phyloP scores from a whole-genome alignment of 2,888 invertebrate genomes.

The Thelaira solivaga region DNA sequence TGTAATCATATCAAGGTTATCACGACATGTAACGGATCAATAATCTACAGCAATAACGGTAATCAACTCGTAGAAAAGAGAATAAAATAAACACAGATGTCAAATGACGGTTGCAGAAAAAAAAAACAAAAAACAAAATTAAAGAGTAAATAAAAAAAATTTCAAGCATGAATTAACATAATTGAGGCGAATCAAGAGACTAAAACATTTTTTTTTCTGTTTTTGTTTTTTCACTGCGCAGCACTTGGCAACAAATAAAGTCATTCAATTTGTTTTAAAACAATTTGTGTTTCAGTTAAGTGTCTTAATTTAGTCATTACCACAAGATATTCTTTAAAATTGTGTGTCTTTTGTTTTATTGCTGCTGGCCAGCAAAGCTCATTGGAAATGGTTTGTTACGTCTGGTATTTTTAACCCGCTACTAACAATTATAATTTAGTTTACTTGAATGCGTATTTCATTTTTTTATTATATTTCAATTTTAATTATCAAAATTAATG shows the following conservation, averaged over 20 bases:
- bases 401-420: no score
- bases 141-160: neutral
- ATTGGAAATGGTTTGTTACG: no score
- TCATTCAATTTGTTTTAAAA: no score
- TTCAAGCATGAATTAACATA: slow-evolving; percentile 53
- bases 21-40: slow-evolving; percentile 72
- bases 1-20: slow-evolving; percentile 72
- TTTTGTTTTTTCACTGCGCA: neutral
- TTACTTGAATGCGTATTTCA: slow-evolving; percentile 11
- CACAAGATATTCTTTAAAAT: neutral
- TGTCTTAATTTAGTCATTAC: neutral
- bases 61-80: slow-evolving; percentile 15
- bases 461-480: neutral
- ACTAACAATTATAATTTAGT: slow-evolving; percentile 20
- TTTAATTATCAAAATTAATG: neutral
- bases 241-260: neutral
- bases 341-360: no score
- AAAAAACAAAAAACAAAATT: neutral
- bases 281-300: neutral
- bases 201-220: neutral
- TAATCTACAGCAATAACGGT: slow-evolving; percentile 45
- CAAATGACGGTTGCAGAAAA: slow-evolving; percentile 37
- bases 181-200: slow-evolving; percentile 30
- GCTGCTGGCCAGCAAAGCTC: no score
- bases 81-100: slow-evolving; percentile 32